These are phyloP conservation scores for Podargus strigoides DNA, from an alignment of 2,797 vertebrate species.

Conservation along the genomic window DNA sequence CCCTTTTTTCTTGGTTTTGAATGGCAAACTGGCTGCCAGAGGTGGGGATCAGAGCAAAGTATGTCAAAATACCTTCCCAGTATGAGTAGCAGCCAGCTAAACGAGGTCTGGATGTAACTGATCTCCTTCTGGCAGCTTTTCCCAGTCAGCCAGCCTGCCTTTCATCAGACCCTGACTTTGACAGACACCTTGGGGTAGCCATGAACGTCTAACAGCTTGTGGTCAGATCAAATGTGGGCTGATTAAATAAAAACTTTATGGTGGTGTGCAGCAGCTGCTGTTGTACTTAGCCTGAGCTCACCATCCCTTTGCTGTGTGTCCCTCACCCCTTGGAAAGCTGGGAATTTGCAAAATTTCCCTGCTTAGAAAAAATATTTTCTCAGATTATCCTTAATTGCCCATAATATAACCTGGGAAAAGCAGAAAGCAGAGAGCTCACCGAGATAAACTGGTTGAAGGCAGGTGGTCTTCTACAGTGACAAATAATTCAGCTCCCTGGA, in stretches of 20 bases:
- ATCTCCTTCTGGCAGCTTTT: neutral
- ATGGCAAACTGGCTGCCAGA: neutral
- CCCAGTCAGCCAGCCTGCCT: neutral
- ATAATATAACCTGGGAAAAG: neutral
- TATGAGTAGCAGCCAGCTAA: neutral
- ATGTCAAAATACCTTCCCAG: neutral
- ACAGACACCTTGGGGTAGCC: neutral
- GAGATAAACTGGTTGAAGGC: neutral
- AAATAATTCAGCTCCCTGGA: accelerated
- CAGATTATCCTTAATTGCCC: neutral
- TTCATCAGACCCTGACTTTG: neutral
- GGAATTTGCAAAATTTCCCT: neutral
- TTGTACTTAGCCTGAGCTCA: accelerated
- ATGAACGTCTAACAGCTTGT: neutral
- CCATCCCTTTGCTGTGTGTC: neutral
- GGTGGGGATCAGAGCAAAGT: neutral
- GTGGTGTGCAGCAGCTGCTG: neutral
- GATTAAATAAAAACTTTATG: neutral
- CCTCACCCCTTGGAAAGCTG: neutral
- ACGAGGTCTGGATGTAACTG: neutral
- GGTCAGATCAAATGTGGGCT: neutral
- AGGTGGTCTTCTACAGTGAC: neutral
- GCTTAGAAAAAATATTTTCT: neutral
- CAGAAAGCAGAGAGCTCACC: neutral
- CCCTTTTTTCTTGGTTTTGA: neutral